A percentile compares a stretch with the other conserved stretches of the same genome.
Conservation (phyloP, 2,113 vertebrate genomes). For the Atlantisia rogersi region DNA sequence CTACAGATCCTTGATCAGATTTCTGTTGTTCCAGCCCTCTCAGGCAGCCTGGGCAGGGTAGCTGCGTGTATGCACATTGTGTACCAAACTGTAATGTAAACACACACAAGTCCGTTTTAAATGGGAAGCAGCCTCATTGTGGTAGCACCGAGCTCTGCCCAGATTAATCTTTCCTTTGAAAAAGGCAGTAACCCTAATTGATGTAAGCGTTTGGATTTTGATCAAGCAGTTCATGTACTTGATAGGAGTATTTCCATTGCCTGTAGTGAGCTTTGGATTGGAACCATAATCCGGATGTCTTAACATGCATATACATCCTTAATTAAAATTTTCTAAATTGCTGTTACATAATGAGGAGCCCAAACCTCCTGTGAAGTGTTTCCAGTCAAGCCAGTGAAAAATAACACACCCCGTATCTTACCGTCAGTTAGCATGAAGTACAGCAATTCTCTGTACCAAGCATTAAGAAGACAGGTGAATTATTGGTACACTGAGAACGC, state of each 20-base stretch:
- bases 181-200: conserved; percentile 22
- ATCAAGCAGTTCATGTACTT: conserved; percentile 22
- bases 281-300: conserved; percentile 20
- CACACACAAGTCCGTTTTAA: background rate
- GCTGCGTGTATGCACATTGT: background rate
- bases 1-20: background rate
- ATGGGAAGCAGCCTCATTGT: background rate
- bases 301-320: background rate
- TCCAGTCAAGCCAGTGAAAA: conserved; percentile 26
- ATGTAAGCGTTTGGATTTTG: conserved; percentile 16
- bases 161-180: conserved; percentile 9
- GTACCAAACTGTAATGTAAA: conserved; percentile 19
- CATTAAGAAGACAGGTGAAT: background rate
- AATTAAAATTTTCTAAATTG: conserved; percentile 51
- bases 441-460: background rate
- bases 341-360: conserved; percentile 48
- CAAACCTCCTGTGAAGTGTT: conserved; percentile 26
- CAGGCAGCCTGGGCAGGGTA: background rate
- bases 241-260: conserved; percentile 7
- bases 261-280: conserved; percentile 41
- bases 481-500: background rate
- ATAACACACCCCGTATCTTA: background rate
- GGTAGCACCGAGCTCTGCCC: conserved; percentile 1
- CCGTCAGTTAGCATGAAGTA: background rate
- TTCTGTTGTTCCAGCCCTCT: background rate